Base-by-base conservation (phyloP, 2,113 vertebrate species). In the Pygoscelis antarcticus region DNA sequence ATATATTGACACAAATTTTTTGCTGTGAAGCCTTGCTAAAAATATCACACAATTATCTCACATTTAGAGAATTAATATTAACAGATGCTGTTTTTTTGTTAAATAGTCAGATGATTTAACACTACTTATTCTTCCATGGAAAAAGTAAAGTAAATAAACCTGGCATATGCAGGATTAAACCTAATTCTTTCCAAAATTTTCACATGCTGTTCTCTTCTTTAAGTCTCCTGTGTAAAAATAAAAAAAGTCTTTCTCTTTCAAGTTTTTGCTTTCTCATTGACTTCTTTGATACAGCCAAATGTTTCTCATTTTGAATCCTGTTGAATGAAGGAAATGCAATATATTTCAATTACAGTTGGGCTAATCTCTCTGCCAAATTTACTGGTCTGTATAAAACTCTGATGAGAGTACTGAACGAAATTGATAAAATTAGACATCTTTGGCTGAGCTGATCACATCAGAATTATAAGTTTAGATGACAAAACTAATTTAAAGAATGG, bases 401-500 rank as follows among this genome's bases (percentile, higher is more conserved):
- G 74, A 94, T 68, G 64, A 93, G 51, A 94, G 14, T 40, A 88
- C 32, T 82, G 90, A 69, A 79, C 81, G 52, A 87, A 92, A 91
- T 82, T 93, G 57, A 74, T 95, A 96, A 96, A 96, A 83, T 92
- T 92, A 72, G 47, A 89, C 79, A 83, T 82, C 72, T 77, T 88
- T 86, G 91, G 64, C 82, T 90, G 61, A 93, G 27, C 88, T 96
- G 15, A 36, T 92, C 78, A 90, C 15, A 52, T 86, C 68, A 66
- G 51, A 94, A 86, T 96, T 92, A 25, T 55, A 95, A 96, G 40
- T 90, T 71, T 87, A 78, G 40, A 85, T 94, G 70, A 90, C 74
- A 91, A 96, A 92, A 93, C 38, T 93, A 77, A 88, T 88, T 95
- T 96, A 93, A 96, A 96, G 42, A 96, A 95, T 60, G 58, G 62